phyloP scores from a whole-genome alignment of 2,113 vertebrate genomes.

The Lynx canadensis region DNA sequence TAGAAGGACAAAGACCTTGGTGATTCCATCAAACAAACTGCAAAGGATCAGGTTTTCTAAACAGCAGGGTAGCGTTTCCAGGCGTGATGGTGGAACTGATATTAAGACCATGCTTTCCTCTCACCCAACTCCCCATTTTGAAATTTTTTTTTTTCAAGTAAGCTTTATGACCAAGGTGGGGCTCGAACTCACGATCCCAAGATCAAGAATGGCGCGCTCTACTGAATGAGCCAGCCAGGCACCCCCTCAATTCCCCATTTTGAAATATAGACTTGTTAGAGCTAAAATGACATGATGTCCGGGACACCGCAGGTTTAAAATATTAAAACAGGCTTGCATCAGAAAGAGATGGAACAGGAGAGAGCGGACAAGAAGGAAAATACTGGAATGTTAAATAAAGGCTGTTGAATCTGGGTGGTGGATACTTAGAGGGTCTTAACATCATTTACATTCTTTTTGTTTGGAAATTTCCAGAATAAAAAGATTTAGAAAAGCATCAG shows the following conservation, averaged over 20 bases:
- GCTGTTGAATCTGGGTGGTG: neutral
- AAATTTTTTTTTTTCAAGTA: neutral
- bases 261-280: neutral
- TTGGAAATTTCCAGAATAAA: neutral
- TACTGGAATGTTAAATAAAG: neutral
- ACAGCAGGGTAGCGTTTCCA: neutral
- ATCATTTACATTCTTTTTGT: neutral
- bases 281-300: neutral
- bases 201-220: neutral
- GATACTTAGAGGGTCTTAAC: neutral
- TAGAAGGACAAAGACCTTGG: neutral
- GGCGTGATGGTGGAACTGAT: neutral
- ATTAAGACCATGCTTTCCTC: neutral
- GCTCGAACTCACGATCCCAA: neutral
- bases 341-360: neutral
- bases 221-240: neutral
- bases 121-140: neutral
- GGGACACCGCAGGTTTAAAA: neutral
- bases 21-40: neutral
- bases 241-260: neutral
- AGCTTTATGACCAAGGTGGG: neutral
- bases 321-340: neutral
- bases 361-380: neutral
- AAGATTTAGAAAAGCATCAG: neutral
- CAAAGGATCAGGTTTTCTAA: neutral